Evolutionary conservation across 2,888 invertebrate species (phyloP).

Genomic region (Onthophagus sagittarius): DNA sequence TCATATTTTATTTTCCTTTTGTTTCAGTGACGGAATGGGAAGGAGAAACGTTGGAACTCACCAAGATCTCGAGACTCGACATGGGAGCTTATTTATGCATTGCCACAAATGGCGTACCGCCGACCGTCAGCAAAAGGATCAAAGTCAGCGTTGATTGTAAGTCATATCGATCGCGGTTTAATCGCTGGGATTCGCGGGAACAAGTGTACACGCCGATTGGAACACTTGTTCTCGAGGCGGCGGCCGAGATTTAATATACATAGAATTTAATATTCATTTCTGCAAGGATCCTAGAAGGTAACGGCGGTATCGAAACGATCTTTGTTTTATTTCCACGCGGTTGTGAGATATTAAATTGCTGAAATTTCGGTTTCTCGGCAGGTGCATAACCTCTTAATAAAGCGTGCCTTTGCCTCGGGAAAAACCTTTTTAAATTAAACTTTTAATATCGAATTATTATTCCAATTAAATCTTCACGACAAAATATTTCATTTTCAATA

Average conservation of each 20-base stretch:
- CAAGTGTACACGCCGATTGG: neutral
- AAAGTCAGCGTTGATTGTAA: slow-evolving; percentile 93
- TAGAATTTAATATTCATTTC: neutral
- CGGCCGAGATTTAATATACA: neutral
- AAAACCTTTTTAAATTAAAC: neutral
- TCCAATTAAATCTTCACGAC: neutral
- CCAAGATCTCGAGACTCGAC: slow-evolving; percentile 78
- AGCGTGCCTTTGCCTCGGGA: neutral
- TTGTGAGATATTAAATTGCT: neutral
- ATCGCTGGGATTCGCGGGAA: neutral
- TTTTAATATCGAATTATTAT: neutral
- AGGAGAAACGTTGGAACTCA: slow-evolving; percentile 78
- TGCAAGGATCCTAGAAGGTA: neutral
- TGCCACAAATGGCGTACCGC: slow-evolving; percentile 85
- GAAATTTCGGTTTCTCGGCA: neutral
- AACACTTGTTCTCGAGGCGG: neutral
- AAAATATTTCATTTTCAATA: neutral
- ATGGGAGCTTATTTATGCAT: slow-evolving; percentile 93
- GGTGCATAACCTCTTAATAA: neutral
- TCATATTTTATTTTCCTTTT: neutral
- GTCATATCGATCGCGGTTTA: slow-evolving; percentile 45
- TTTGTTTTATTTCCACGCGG: neutral
- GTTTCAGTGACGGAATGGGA: slow-evolving; percentile 77
- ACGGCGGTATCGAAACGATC: neutral
- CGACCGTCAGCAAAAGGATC: slow-evolving; percentile 85